These are phyloP conservation scores for Ormyrus rosae DNA, from an alignment of 2,888 invertebrate genomes.

Conservation along the genomic window DNA sequence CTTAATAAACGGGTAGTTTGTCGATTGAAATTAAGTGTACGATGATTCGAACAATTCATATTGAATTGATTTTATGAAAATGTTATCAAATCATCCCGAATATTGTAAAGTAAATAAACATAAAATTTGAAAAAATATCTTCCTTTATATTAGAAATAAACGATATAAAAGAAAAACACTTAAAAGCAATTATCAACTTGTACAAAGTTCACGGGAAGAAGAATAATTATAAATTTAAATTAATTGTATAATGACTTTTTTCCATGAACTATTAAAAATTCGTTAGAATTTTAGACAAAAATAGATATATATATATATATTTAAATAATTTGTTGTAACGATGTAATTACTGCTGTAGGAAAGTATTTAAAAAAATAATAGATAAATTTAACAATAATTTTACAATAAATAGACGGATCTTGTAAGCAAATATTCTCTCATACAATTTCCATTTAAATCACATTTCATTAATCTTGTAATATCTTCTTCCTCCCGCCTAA, in stretches of 20 bases:
- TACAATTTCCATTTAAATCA: conserved; percentile 37
- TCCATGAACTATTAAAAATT: not conserved
- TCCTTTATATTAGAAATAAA: not conserved
- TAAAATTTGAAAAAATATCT: conserved; percentile 21
- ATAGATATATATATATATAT: too few species aligned
- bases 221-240: conserved; percentile 11
- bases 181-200: too few species aligned
- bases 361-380: conserved; percentile 16
- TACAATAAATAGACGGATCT: conserved; percentile 1
- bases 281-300: not conserved
- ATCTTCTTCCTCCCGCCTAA: conserved; percentile 60
- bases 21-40: too few species aligned
- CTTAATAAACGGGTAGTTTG: not conserved
- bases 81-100: conserved; percentile 6
- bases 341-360: not conserved
- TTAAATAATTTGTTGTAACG: too few species aligned
- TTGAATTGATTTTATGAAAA: not conserved
- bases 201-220: conserved; percentile 13
- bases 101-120: conserved; percentile 5
- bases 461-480: conserved; percentile 49
- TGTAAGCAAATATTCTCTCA: conserved; percentile 35
- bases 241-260: not conserved
- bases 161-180: not conserved
- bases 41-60: not conserved
- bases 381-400: conserved; percentile 19